Evolutionary conservation across 2,888 invertebrate genomes (phyloP).

Genomic region (Pseudoips prasinana): DNA sequence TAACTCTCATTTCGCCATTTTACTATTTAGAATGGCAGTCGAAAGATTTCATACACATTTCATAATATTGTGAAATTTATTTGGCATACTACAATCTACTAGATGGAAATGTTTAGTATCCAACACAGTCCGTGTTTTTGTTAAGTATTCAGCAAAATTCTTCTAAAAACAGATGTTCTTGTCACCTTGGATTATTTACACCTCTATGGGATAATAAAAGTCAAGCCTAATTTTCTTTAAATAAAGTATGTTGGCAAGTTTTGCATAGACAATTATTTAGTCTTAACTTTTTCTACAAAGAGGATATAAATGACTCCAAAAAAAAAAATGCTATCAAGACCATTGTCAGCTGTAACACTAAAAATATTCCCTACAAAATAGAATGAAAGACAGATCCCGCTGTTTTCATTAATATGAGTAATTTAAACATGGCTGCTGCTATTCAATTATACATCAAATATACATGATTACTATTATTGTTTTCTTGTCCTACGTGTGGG

Average conservation of each 20-base stretch:
- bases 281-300: too few species aligned
- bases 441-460: conserved; percentile 5
- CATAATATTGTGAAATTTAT: conserved; percentile 3
- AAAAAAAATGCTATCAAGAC: conserved; percentile 4
- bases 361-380: conserved; percentile 6
- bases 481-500: too few species aligned
- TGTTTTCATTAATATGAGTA: conserved; percentile 1
- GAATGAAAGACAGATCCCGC: conserved; percentile 8
- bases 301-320: conserved; percentile 11
- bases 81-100: background rate
- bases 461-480: conserved; percentile 8
- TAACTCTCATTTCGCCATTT: conserved; percentile 15
- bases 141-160: too few species aligned
- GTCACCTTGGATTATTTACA: too few species aligned
- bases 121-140: too few species aligned
- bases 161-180: too few species aligned
- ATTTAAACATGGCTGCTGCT: conserved; percentile 15
- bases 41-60: background rate
- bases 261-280: too few species aligned
- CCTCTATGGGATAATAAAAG: too few species aligned
- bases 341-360: too few species aligned
- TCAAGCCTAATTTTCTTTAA: too few species aligned
- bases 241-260: too few species aligned
- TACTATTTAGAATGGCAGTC: conserved; percentile 10
- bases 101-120: too few species aligned